Evolutionary conservation across 2,797 vertebrate genomes (phyloP), one percentile per base, ranked within the genome.

Genomic region (Gobionotothen gibberifrons): DNA sequence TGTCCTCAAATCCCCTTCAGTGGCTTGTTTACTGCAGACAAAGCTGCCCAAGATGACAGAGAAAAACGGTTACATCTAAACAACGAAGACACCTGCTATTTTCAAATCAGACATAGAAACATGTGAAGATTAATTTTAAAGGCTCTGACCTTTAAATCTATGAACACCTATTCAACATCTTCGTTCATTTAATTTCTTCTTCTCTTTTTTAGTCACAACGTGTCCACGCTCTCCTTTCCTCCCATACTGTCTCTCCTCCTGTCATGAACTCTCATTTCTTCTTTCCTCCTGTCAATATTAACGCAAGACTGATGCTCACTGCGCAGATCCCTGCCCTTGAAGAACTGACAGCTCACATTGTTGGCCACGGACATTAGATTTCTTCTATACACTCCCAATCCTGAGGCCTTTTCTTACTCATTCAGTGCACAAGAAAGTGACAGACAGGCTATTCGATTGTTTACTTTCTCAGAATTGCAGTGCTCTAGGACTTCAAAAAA

Each of bases 241-340:
- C 79, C 60, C 51, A 19, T 13, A 4, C 49, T 66, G 51, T n/a
- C 66, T 53, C 66, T 70, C 69, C 16, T 66, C 54, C 61, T 9
- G 8, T 69, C 68, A 69, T 71, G 67, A 88, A 82, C 73, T 85
- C 75, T 78, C 47, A 72, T 82, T 84, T 79, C 74, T 79, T 77
- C 58, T 77, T 78, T 76, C 78, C 59, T 75, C 73, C 73, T 85
- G 85, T 91, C 90, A 90, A 87, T 90, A 90, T 84, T 85, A 85
- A 87, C 85, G 79, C 78, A 82, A 64, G 60, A 74, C 76, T 52
- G 59, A 80, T 72, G 65, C 79, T 54, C 53, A 36, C 22, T 64
- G 78, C 12, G 17, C 74, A 57, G 19, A 69, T 61, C 69, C 84
- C 71, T 90, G 87, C 53, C 84, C 83, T 85, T 86, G 73, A 81